Base-by-base conservation (phyloP, 2,888 invertebrate genomes). In the Acleris laterana region DNA sequence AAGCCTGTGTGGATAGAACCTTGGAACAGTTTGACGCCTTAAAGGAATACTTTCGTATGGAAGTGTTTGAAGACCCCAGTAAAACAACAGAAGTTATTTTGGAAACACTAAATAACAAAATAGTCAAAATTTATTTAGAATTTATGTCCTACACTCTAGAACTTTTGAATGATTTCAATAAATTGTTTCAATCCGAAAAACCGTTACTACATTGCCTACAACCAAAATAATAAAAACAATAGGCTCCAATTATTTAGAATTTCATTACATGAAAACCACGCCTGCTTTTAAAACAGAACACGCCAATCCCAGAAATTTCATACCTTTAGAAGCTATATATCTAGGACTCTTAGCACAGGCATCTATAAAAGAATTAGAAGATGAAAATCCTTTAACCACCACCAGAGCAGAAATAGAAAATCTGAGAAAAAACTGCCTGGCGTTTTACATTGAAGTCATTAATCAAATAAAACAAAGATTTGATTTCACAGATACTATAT, bases 31-130 rank as follows among this genome's bases (percentile, higher is more conserved):
- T 69, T 38, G 44, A 59, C 0, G 68, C 64, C 9, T 58, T 72
- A 32, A 7, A 6, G 1, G 69, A 68, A 57, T 72, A 68, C 25
- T 69, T 72, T 55, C 58, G 32, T 28, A 0, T 69, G 1, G 60
- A 68, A 63, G 56, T 69, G 9, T 69, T 69, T 16, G 69, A 70
- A 16, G 68, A 71, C 17, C 71, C 71, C n/a, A 69, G 68, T 25
- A 67, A 63, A 68, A 65, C 63, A n/a, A 67, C 68, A 13, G 58
- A 68, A 62, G 42, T 52, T 13, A 70, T 70, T 11, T 16, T 68
- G 32, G 51, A 20, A 22, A 25, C 5, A 3, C 60, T 71, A 2
- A 46, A 69, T 46, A 72, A 68, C 17, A 65, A 50, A 62, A 28
- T 72, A 2, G 68, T 67, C 22, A 70, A 68, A 69, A 25, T 63